These are phyloP conservation scores for Heliothis subflexa DNA, from an alignment of 1,140 invertebrate genomes.

Conservation along the genomic window DNA sequence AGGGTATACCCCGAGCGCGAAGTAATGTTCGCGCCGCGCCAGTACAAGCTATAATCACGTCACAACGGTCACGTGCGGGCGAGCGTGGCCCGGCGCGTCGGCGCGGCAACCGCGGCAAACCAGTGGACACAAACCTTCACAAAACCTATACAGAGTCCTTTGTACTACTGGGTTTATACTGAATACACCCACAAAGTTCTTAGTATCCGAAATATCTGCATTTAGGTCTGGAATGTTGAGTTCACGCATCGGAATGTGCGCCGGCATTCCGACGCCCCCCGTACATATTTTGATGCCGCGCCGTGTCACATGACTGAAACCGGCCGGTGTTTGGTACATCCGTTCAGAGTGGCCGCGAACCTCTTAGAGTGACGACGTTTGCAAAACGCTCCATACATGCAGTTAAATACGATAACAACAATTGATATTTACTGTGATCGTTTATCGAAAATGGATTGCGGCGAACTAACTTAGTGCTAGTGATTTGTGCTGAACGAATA, in stretches of 20 bases:
- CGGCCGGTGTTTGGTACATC: conserved; percentile 62
- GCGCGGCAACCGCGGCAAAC: conserved; percentile 16
- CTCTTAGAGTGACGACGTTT: conserved; percentile 54
- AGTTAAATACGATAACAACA: conserved; percentile 58
- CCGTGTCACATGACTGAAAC: conserved; percentile 74
- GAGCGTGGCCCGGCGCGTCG: conserved; percentile 58
- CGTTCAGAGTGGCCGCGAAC: conserved; percentile 59
- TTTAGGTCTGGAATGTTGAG: conserved; percentile 11
- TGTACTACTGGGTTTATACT: background rate
- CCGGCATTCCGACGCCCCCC: conserved; percentile 64
- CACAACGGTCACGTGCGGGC: conserved; percentile 61
- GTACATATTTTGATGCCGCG: conserved; percentile 74
- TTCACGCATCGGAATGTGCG: conserved; percentile 53
- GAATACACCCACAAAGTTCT: background rate
- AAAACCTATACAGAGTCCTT: background rate
- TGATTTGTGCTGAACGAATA: conserved; percentile 24
- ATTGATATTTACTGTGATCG: conserved; percentile 40
- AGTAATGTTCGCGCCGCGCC: background rate
- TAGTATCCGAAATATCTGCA: background rate
- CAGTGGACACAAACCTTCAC: background rate
- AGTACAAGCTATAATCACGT: conserved; percentile 24
- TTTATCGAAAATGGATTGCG: conserved; percentile 61
- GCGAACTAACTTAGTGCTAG: conserved; percentile 59
- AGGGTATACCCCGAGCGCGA: conserved; percentile 23
- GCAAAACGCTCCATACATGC: conserved; percentile 50